These are phyloP conservation scores for Dasyurus viverrinus DNA, from an alignment of 2,113 vertebrate species.

Conservation along the genomic window DNA sequence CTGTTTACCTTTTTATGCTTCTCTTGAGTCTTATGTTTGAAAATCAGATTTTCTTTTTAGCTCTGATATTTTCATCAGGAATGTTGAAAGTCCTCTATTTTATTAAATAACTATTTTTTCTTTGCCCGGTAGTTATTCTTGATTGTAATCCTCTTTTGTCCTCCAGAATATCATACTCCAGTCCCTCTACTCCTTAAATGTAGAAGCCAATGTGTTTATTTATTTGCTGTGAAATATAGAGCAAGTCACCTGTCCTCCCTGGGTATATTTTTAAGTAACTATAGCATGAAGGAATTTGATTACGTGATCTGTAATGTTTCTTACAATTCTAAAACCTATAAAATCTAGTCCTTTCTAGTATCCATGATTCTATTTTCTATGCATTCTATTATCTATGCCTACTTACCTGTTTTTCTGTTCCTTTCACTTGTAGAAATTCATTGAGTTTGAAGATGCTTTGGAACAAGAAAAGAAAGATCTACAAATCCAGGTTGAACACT, in stretches of 20 bases:
- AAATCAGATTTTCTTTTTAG: background rate
- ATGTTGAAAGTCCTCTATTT: background rate
- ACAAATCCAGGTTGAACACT: constrained; percentile 93
- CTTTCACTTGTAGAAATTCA: constrained; percentile 91
- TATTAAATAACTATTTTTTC: background rate
- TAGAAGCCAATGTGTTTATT: background rate
- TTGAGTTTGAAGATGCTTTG: constrained; percentile 98
- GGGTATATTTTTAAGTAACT: background rate
- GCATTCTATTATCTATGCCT: background rate
- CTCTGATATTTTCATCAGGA: background rate
- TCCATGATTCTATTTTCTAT: background rate
- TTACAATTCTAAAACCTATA: background rate
- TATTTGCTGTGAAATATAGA: background rate
- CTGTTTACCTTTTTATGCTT: background rate
- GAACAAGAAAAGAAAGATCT: constrained; percentile 99
- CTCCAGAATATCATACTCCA: background rate
- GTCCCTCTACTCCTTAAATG: background rate
- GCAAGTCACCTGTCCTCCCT: background rate
- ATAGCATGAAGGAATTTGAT: background rate
- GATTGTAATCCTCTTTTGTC: background rate
- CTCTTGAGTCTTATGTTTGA: background rate
- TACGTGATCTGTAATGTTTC: background rate
- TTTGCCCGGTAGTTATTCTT: background rate
- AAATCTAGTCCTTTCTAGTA: background rate
- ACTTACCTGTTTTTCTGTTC: constrained; percentile 25